These are phyloP conservation scores for Choloepus didactylus DNA, from an alignment of 2,797 vertebrate species.

Conservation along the genomic window DNA sequence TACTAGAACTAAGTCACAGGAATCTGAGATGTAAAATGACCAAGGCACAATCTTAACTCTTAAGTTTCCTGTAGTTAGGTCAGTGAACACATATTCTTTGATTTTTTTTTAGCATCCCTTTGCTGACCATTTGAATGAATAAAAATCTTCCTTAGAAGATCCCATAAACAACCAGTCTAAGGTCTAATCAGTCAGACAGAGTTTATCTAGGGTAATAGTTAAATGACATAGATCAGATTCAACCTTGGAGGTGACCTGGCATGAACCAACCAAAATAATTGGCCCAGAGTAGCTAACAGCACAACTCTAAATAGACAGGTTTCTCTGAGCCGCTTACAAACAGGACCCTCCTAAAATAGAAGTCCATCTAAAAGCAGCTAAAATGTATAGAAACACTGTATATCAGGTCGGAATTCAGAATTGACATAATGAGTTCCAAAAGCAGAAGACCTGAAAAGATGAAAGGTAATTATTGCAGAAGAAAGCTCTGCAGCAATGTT, in stretches of 20 bases:
- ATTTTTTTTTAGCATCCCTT: background rate
- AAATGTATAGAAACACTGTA: background rate
- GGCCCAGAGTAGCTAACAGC: background rate
- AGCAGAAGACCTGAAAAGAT: conserved; percentile 48
- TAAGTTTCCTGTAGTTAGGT: background rate
- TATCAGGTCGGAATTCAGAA: conserved; percentile 47
- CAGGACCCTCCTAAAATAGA: conserved; percentile 51
- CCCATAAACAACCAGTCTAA: conserved; percentile 3
- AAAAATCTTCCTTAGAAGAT: background rate
- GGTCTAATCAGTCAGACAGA: background rate
- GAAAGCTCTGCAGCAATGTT: background rate
- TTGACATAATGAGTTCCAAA: conserved; percentile 40
- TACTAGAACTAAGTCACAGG: too few relatives aligned
- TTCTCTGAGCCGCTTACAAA: background rate
- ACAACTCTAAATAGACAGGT: conserved; percentile 39
- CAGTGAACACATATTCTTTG: background rate
- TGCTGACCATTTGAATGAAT: background rate
- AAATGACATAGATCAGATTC: background rate
- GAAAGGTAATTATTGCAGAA: background rate
- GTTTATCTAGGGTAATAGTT: conserved; percentile 23
- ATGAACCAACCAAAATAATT: conserved; percentile 5
- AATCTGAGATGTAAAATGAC: background rate
- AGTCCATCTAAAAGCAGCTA: background rate
- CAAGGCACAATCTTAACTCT: background rate
- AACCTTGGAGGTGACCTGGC: conserved; percentile 60